Conservation (phyloP, 2,888 invertebrate species). For the Ametastegia equiseti region DNA sequence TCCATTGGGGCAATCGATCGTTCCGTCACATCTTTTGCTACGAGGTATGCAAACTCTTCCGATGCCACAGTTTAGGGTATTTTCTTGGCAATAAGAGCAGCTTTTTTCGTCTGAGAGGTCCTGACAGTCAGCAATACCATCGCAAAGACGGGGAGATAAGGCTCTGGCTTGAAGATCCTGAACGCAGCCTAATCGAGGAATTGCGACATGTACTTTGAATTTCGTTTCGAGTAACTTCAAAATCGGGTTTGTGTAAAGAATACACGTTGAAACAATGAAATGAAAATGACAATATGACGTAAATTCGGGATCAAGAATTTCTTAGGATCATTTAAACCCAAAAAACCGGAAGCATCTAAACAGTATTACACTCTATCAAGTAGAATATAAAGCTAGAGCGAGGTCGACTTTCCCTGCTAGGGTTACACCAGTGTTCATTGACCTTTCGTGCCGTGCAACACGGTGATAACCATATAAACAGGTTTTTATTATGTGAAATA, state of each 20-base stretch:
- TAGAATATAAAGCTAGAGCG: conserved; percentile 6
- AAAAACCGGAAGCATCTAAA: conserved; percentile 44
- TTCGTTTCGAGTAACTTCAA: background rate
- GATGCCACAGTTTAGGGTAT: conserved; percentile 88
- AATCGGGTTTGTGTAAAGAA: background rate
- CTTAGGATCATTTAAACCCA: conserved; percentile 3
- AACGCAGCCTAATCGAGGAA: conserved; percentile 85
- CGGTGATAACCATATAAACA: background rate
- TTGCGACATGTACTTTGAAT: background rate
- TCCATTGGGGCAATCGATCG: conserved; percentile 90
- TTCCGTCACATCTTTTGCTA: conserved; percentile 88
- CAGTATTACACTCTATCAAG: background rate
- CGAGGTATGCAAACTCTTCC: conserved; percentile 86
- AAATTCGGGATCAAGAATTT: background rate
- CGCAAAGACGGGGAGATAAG: conserved; percentile 88
- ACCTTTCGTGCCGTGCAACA: background rate
- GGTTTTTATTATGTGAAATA: conserved; percentile 9
- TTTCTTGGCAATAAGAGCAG: conserved; percentile 87
- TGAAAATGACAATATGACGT: background rate
- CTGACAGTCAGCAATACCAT: conserved; percentile 91
- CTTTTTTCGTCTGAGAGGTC: conserved; percentile 89
- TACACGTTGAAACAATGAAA: background rate
- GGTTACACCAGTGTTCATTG: conserved; percentile 24
- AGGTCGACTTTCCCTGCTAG: conserved; percentile 40
- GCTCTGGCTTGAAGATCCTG: conserved; percentile 86